Evolutionary conservation across 2,113 vertebrate species (phyloP).

Genomic region (Mobula birostris): DNA sequence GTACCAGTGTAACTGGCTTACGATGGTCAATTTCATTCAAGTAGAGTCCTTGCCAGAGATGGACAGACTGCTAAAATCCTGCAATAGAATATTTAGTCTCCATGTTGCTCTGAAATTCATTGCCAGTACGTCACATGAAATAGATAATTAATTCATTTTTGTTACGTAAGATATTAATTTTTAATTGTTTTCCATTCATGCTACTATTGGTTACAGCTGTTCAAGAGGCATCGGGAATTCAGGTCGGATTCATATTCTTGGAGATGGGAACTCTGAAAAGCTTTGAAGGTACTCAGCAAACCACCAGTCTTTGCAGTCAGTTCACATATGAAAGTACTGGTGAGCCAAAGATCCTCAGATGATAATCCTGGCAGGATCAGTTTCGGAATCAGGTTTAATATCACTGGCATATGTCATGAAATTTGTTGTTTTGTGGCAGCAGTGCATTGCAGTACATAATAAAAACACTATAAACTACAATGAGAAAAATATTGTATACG

Average conservation of each 20-base stretch:
- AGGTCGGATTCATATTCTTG: background rate
- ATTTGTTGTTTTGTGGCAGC: no score
- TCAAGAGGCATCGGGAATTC: background rate
- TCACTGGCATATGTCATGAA: no score
- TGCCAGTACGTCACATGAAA: background rate
- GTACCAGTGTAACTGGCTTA: background rate
- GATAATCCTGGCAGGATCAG: background rate
- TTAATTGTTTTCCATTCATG: slow-evolving; percentile 6
- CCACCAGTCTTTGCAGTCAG: no score
- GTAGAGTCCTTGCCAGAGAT: background rate
- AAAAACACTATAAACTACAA: no score
- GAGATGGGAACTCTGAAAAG: background rate
- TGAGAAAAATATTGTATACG: no score
- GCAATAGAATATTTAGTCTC: background rate
- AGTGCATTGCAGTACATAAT: no score
- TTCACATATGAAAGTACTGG: no score
- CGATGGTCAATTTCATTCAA: background rate
- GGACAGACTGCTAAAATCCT: background rate
- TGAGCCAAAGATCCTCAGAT: background rate
- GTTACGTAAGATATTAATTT: slow-evolving; percentile 10
- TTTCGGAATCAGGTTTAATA: no score
- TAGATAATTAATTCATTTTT: slow-evolving; percentile 5
- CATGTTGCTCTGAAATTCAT: background rate
- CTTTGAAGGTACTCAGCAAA: background rate
- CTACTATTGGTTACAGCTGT: background rate